Base-by-base conservation (phyloP, 2,888 invertebrate species). In the Galerucella pusilla region DNA sequence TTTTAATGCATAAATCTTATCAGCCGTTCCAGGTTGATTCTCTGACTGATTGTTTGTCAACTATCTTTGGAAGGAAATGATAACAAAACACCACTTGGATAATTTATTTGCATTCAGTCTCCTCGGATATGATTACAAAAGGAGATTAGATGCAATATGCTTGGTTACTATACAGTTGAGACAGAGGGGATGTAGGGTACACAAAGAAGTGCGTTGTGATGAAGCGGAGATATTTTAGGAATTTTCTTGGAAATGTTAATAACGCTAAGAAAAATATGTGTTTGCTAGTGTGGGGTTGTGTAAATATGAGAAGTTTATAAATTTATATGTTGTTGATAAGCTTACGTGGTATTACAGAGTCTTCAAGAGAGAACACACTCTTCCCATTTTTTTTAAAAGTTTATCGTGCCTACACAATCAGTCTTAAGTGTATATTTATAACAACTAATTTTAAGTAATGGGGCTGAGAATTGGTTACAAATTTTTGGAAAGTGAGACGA, bases 101-200 rank as follows among this genome's bases (percentile, higher is more conserved):
- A 59, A 59, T 10, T 59, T 59, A 59, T 59, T 59, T 59, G 59
- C 59, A 59, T 59, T 59, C 59, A n/a, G 59, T 59, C 59, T 59
- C 11, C 12, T 25, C 59, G 25, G 59, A 59, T 59, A 59, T 59
- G 59, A 59, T 59, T 59, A 59, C 59, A 59, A 20, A 25, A 59
- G 59, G 11, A 59, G 59, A 59, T 59, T 59, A 59, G 59, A 59
- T 59, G 59, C 59, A 59, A 59, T 59, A 59, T 59, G 59, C 20
- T 16, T 59, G 20, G 16, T 59, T 20, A 25, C 25, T 59, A 20
- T 25, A 20, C 1, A 12, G 25, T 14, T 14, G 49, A 4, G 49
- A 14, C 14, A 46, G 46, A 12, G 12, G 46, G 46, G 46, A 46
- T 46, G 49, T 14, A 14, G 49, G 49, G 49, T 49, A 49, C 49